Conservation (phyloP, 2,113 vertebrate genomes). For the Odocoileus virginianus region DNA sequence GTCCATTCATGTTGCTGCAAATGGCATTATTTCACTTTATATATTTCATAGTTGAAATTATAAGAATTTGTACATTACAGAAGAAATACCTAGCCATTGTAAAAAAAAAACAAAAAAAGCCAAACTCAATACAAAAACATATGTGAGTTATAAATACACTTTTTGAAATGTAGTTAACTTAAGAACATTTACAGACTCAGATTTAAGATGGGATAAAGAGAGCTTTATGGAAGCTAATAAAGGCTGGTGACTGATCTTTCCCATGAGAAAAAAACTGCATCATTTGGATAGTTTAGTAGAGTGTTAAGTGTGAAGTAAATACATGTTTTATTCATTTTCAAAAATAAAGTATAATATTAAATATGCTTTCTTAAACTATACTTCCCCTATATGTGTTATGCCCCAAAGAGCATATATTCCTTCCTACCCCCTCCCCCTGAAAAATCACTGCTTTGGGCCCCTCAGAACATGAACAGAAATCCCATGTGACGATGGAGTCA, state of each 20-base stretch:
- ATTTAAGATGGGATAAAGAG: not conserved
- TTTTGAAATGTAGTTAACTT: not conserved
- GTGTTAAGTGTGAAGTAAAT: not conserved
- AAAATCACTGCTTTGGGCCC: not conserved
- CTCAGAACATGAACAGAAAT: not conserved
- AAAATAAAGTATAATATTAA: not conserved
- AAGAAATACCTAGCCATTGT: not conserved
- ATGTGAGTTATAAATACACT: not conserved
- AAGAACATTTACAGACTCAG: not conserved
- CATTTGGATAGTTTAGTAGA: not conserved
- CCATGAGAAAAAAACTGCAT: not conserved
- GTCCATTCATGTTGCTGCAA: not conserved
- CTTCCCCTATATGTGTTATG: not conserved
- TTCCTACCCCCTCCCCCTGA: fast-evolving
- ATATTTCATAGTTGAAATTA: not conserved
- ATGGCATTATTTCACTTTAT: not conserved
- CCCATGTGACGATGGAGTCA: not conserved
- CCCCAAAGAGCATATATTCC: not conserved
- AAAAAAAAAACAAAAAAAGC: not conserved
- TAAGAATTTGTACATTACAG: not conserved
- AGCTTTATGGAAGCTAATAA: not conserved
- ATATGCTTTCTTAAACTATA: not conserved
- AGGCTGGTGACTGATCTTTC: not conserved
- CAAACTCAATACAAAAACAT: not conserved
- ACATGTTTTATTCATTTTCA: fast-evolving